Conservation (phyloP, 2,113 vertebrate species). For the Plecotus auritus region DNA sequence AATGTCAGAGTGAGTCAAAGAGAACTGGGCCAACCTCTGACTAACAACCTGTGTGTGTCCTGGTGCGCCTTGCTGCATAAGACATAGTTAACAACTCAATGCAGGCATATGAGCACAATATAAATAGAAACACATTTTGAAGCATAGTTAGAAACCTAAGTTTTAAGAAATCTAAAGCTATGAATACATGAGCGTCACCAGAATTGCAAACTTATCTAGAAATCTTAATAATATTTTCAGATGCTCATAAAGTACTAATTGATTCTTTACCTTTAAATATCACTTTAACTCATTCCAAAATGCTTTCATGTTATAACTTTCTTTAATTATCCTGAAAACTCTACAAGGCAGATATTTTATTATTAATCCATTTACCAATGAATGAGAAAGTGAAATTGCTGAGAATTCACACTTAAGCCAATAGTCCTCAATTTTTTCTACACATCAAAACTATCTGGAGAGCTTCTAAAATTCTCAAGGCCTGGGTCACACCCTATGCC, state of each 20-base stretch:
- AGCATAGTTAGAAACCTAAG: background rate
- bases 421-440: background rate
- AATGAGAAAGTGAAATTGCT: background rate
- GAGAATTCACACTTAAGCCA: background rate
- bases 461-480: background rate
- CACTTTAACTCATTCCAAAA: background rate
- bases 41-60: background rate
- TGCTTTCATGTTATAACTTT: background rate
- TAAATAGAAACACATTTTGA: background rate
- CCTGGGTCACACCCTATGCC: background rate
- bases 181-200: background rate
- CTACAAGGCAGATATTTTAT: background rate
- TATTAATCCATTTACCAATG: background rate
- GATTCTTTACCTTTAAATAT: background rate
- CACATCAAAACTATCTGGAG: background rate
- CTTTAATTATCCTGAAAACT: background rate
- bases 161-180: background rate
- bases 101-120: background rate
- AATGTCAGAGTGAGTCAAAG: background rate
- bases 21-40: background rate
- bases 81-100: background rate
- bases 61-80: accelerated
- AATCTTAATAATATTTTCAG: background rate
- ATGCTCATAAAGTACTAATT: background rate
- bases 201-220: background rate